Evolutionary conservation across 1,140 invertebrate species (phyloP).

Genomic region (Psix sp.): DNA sequence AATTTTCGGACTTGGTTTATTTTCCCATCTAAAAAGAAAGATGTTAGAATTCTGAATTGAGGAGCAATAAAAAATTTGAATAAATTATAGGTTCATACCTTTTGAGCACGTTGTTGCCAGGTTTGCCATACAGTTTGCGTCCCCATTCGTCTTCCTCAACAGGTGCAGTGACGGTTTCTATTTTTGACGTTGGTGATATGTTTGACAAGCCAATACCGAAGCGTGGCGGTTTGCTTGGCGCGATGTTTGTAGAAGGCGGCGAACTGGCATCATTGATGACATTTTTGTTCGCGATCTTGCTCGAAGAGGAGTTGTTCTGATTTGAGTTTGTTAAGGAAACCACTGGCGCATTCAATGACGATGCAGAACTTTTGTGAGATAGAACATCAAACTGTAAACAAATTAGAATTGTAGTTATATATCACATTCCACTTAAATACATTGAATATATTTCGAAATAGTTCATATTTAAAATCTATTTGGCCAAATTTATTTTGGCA

Average conservation of each 20-base stretch:
- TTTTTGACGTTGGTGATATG: conserved; percentile 67
- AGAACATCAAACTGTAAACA: conserved; percentile 85
- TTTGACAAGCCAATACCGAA: conserved; percentile 72
- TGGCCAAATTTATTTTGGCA: too few relatives aligned
- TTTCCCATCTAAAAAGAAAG: conserved; percentile 68
- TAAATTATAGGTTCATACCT: conserved; percentile 57
- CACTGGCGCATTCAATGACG: conserved; percentile 82
- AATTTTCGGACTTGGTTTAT: conserved; percentile 68
- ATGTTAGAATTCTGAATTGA: conserved; percentile 1
- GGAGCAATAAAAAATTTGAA: background rate
- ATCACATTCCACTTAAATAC: too few relatives aligned
- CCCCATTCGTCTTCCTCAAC: conserved; percentile 89
- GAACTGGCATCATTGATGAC: conserved; percentile 44
- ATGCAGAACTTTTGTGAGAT: conserved; percentile 91
- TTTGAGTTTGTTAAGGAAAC: conserved; percentile 30
- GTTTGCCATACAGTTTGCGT: conserved; percentile 85
- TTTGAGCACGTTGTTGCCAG: conserved; percentile 69
- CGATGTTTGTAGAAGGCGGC: conserved; percentile 66
- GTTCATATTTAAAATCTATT: too few relatives aligned
- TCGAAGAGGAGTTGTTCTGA: conserved; percentile 57
- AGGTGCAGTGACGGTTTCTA: conserved; percentile 60
- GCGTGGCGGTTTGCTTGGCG: conserved; percentile 78
- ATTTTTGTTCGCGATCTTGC: conserved; percentile 41
- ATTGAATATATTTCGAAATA: too few relatives aligned
- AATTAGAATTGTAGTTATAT: conserved; percentile 24